Evolutionary conservation across 2,797 vertebrate genomes (phyloP).

Genomic region (Aeoliscus strigatus): DNA sequence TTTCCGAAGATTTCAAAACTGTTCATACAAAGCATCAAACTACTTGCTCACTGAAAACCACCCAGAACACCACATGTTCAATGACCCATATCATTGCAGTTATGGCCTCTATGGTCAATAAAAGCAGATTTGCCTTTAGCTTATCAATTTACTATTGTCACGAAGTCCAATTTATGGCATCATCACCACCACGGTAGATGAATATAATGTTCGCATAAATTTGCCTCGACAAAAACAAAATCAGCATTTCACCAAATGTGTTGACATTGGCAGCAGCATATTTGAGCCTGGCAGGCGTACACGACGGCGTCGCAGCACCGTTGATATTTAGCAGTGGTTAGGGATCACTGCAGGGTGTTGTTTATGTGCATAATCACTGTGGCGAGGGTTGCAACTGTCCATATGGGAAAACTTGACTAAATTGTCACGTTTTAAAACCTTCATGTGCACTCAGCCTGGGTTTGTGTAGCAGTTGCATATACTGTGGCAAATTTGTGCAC

Average conservation of each 20-base stretch:
- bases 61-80: conserved; percentile 39
- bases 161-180: conserved; percentile 43
- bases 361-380: conserved; percentile 23
- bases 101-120: conserved; percentile 49
- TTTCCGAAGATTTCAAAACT: no score
- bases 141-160: conserved; percentile 36
- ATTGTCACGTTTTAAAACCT: conserved; percentile 21
- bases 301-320: neutral
- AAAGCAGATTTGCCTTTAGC: conserved; percentile 41
- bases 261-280: conserved; percentile 28
- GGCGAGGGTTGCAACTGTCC: conserved; percentile 23
- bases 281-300: conserved; percentile 14
- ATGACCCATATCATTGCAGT: conserved; percentile 49
- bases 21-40: conserved; percentile 12
- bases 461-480: no score
- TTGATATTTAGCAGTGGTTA: conserved; percentile 14
- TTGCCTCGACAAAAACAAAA: conserved; percentile 42
- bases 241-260: conserved; percentile 42
- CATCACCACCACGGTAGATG: conserved; percentile 35
- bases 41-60: conserved; percentile 42
- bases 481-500: no score
- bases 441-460: no score
- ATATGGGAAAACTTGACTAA: conserved; percentile 20
- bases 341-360: conserved; percentile 30
- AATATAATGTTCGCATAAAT: conserved; percentile 39